Evolutionary conservation across 1,140 invertebrate genomes (phyloP), one percentile per base, ranked within the genome.

Genomic region (Drosophila nannoptera): DNA sequence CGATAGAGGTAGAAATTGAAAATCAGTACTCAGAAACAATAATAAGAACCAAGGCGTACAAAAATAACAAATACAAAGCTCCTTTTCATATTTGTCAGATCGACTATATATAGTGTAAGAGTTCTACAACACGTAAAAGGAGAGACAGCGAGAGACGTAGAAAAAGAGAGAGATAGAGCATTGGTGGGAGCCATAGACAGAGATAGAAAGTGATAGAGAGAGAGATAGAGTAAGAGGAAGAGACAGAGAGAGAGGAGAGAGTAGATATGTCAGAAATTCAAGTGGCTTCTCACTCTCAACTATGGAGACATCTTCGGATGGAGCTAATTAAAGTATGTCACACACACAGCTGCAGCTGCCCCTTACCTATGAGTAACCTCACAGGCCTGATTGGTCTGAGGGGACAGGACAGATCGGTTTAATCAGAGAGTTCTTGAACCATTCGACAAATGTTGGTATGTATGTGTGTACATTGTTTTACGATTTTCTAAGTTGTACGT

Each of bases 111-210:
- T 3, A 22, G 22, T 22, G 1, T 22, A 22, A 22, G 22, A 22
- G 22, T 22, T 22, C 22, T 22, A 22, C 22, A 22, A 22, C 22
- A 22, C 22, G 22, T 22, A 22, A 22, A n/a, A n/a, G n/a, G n/a
- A n/a, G n/a, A n/a, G n/a, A n/a, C n/a, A 66, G 68, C 53, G 16
- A 32, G 48, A 71, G 40, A 59, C 59, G 67, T 55, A 55, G 60
- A 60, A 66, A 59, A 54, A 66, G 54, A 40, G 78, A 84, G 62
- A 73, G 67, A 76, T 83, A 84, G 76, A 84, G 84, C 78, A 84
- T 67, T 64, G 56, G 80, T 64, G 68, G 40, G 59, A 40, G 49
- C 43, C 59, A 66, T 45, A 77, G 45, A 59, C 56, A 80, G 68
- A 84, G 14, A 71, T 49, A 55, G 12, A 42, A 50, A 22, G 56